Percentiles rank a stretch among this genome's conserved stretches.
Evolutionary conservation across 2,797 vertebrate genomes (phyloP).

Genomic region (Lycodopsis pacificus): DNA sequence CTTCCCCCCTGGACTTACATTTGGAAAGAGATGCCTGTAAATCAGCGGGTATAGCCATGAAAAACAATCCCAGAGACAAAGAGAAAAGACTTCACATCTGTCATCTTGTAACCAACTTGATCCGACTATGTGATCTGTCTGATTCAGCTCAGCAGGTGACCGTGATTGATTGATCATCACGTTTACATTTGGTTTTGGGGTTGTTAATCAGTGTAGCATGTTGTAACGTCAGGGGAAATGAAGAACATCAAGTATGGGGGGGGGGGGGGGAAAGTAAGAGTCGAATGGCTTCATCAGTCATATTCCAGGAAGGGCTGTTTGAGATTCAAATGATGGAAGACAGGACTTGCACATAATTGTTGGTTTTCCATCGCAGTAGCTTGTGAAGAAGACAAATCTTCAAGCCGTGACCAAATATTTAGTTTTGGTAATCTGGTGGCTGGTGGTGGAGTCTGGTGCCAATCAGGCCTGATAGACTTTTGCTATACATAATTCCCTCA

Average conservation of each 20-base stretch:
- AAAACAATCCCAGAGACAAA: background rate
- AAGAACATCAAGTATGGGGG: background rate
- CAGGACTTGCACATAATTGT: constrained; percentile 6
- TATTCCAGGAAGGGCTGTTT: background rate
- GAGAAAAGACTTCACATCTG: background rate
- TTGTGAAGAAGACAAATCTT: constrained; percentile 15
- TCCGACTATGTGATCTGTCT: background rate
- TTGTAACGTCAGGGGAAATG: background rate
- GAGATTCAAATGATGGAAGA: background rate
- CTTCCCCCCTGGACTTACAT: background rate
- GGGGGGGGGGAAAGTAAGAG: background rate
- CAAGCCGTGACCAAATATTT: constrained; percentile 17
- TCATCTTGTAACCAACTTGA: background rate
- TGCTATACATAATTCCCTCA: constrained; percentile 24
- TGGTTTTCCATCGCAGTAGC: constrained; percentile 5
- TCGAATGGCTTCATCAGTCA: background rate
- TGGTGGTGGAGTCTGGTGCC: constrained; percentile 16
- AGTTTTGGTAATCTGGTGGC: constrained; percentile 21
- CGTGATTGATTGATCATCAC: no score
- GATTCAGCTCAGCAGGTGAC: background rate
- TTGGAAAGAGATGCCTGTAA: background rate
- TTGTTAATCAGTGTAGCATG: background rate
- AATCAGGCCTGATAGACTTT: constrained; percentile 7
- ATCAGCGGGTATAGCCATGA: background rate
- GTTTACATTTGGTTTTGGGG: background rate